phyloP scores from a whole-genome alignment of 2,797 vertebrate genomes.

The Arctocebus calabarensis region DNA sequence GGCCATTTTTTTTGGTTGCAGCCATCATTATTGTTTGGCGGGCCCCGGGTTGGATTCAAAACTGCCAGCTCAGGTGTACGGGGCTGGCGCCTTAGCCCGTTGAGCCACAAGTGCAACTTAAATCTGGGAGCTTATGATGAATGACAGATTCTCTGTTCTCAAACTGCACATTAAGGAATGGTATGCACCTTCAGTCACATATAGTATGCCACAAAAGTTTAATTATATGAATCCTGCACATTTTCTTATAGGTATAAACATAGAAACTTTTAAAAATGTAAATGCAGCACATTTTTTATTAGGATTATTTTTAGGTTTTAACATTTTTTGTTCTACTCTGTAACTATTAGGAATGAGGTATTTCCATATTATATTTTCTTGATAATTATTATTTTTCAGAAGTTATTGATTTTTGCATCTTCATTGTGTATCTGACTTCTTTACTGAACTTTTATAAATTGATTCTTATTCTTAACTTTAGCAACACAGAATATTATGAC shows the following conservation, averaged over 20 bases:
- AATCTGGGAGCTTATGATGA: neutral
- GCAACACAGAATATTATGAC: neutral
- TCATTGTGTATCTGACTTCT: neutral
- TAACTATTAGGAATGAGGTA: neutral
- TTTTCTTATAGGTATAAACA: neutral
- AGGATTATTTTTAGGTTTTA: constrained; percentile 28
- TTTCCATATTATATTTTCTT: neutral
- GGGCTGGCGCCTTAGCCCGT: too few species aligned
- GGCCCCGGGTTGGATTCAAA: too few species aligned
- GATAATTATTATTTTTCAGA: neutral
- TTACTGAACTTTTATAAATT: neutral
- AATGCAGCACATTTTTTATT: neutral
- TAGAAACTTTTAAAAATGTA: neutral
- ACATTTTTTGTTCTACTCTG: neutral
- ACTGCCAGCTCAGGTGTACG: too few species aligned
- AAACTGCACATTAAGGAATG: neutral
- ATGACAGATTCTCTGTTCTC: neutral
- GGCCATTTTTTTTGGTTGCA: too few species aligned
- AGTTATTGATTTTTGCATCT: constrained; percentile 6
- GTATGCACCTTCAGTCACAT: neutral
- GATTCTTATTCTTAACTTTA: neutral
- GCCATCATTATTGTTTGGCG: too few species aligned
- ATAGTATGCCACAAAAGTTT: neutral
- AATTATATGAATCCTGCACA: neutral
- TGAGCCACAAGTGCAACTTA: neutral